These are phyloP conservation scores for Nothura maculosa DNA, from an alignment of 2,797 vertebrate genomes.

Conservation along the genomic window DNA sequence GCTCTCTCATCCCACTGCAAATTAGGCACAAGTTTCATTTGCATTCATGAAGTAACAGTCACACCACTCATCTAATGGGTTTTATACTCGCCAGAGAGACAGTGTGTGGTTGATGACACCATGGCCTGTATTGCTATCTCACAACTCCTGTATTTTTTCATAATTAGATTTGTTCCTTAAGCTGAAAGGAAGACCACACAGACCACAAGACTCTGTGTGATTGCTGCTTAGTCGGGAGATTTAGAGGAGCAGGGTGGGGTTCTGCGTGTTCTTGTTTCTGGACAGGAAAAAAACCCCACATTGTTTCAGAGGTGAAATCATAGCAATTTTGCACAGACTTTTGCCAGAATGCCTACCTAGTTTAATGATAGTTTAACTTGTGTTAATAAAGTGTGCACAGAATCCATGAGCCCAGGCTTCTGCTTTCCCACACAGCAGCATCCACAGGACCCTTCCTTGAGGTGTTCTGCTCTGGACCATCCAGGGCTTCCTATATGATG, in stretches of 20 bases:
- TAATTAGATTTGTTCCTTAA: conserved; percentile 12
- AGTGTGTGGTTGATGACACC: background rate
- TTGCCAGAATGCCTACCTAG: background rate
- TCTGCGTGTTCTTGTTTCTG: background rate
- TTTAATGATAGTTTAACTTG: background rate
- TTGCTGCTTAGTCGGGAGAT: background rate
- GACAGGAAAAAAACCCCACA: background rate
- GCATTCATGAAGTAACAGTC: background rate
- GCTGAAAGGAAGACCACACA: background rate
- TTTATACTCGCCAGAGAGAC: background rate
- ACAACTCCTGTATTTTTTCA: background rate
- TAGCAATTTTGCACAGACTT: background rate
- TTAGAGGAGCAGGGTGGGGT: background rate
- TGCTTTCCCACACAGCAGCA: background rate
- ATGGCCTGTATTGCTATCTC: background rate
- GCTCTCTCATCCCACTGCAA: background rate
- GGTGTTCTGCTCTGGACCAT: background rate
- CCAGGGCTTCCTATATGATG: background rate
- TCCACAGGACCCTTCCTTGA: accelerated
- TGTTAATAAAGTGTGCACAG: too few species aligned
- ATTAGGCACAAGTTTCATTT: conserved; percentile 8
- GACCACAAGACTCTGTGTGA: background rate
- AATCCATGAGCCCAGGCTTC: background rate
- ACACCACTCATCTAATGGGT: background rate
- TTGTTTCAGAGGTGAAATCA: background rate